These are phyloP conservation scores for Centropristis striata DNA, from an alignment of 2,113 vertebrate species.

Conservation along the genomic window DNA sequence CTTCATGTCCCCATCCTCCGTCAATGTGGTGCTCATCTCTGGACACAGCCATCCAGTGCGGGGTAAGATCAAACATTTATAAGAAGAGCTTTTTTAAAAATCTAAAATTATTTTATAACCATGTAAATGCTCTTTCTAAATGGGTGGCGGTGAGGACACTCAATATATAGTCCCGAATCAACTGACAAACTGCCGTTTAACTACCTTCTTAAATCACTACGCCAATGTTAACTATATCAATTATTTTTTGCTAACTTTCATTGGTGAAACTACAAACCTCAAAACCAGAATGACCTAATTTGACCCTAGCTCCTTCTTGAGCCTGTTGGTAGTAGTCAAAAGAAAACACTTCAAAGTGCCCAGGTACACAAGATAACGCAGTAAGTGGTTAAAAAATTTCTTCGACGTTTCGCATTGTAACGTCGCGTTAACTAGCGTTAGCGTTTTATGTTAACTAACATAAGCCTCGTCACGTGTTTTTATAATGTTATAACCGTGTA, in stretches of 20 bases:
- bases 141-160: no score
- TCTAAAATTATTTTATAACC: not conserved
- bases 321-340: not conserved
- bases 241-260: not conserved
- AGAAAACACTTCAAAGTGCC: not conserved
- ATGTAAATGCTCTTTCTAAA: no score
- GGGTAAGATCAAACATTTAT: constrained; percentile 79
- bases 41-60: constrained; percentile 81
- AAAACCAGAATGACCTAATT: fast-evolving
- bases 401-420: no score
- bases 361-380: not conserved
- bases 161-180: not conserved
- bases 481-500: no score
- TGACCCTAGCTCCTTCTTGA: not conserved
- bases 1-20: constrained; percentile 73
- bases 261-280: no score
- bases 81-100: not conserved
- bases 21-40: constrained; percentile 85
- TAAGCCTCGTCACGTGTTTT: no score
- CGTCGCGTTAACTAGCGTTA: not conserved
- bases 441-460: not conserved
- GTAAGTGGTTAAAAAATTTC: no score
- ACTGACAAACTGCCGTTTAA: not conserved
- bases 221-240: not conserved
- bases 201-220: not conserved